These are phyloP conservation scores for Phrynocephalus forsythii DNA, from an alignment of 2,797 vertebrate species.

Conservation along the genomic window DNA sequence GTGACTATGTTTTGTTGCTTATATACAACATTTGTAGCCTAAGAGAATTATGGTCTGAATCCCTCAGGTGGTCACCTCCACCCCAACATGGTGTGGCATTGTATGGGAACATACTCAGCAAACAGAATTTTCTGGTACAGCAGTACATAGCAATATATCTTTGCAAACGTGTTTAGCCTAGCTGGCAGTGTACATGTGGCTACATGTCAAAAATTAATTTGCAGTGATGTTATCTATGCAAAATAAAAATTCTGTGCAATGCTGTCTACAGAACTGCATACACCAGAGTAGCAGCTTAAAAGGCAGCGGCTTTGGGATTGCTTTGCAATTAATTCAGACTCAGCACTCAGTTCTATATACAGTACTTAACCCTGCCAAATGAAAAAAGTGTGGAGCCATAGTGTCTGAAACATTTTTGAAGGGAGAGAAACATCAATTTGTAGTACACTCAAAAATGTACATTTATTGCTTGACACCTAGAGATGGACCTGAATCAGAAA, in stretches of 20 bases:
- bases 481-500: too few relatives aligned
- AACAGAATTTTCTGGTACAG: background rate
- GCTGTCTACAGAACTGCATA: background rate
- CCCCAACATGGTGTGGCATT: too few relatives aligned
- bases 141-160: background rate
- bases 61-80: too few relatives aligned
- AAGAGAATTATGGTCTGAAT: too few relatives aligned
- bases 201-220: background rate
- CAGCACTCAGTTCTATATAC: background rate
- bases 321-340: background rate
- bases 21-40: background rate
- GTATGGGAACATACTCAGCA: background rate
- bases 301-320: background rate
- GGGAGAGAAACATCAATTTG: background rate
- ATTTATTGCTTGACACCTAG: too few relatives aligned
- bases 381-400: background rate
- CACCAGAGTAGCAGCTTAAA: background rate
- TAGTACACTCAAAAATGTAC: background rate
- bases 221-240: background rate
- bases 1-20: background rate
- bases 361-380: background rate
- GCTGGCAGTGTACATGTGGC: background rate
- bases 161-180: background rate
- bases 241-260: background rate
- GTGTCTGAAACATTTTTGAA: slow-evolving; percentile 6